Evolutionary conservation across 2,113 vertebrate species (phyloP), one percentile per base, ranked within the genome.

Genomic region (Neogobius melanostomus): DNA sequence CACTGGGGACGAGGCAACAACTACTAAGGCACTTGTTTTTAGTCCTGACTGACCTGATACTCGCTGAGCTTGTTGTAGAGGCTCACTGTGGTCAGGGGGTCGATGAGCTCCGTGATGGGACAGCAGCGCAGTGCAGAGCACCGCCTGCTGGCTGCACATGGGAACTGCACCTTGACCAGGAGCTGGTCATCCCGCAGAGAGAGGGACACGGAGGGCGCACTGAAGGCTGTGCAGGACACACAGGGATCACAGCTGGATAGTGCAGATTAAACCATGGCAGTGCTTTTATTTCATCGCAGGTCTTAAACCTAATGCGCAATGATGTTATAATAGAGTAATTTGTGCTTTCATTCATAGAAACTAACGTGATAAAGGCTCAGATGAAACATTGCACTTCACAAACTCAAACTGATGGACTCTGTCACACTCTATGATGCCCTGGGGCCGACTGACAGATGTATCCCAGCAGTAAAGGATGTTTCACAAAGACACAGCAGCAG

Each of bases 101-200:
- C n/a, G 5, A 84, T 80, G 14, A 87, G 44, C 0, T 72, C 16
- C 4, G 79, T 79, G 10, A 92, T 3, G 3, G 82, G 76, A 49
- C 91, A 91, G 75, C 81, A 85, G 8, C 47, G 11, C 16, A 64
- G 68, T 6, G 36, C 16, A 64, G 85, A 84, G 82, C 83, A 83
- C 82, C 84, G 64, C 80, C 82, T 84, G 75, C 52, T 89, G 82
- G 77, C 61, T 2, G 88, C 76, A 56, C 88, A 88, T 21, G 90
- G 90, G 72, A 91, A 91, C 51, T 71, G 57, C 72, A 93, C 87
- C 50, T 64, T 57, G 46, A 89, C 91, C 57, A 64, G 10, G 42
- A 93, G 74, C 62, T 43, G 50, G 6, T 72, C 64, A 0, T 83
- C 69, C 7, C 68, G 61, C 71, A 88, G 11, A 5, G 77, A 88